Percentiles rank a stretch among this genome's conserved stretches.
Conservation (phyloP, 2,888 invertebrate genomes). For the Melipona bicolor region DNA sequence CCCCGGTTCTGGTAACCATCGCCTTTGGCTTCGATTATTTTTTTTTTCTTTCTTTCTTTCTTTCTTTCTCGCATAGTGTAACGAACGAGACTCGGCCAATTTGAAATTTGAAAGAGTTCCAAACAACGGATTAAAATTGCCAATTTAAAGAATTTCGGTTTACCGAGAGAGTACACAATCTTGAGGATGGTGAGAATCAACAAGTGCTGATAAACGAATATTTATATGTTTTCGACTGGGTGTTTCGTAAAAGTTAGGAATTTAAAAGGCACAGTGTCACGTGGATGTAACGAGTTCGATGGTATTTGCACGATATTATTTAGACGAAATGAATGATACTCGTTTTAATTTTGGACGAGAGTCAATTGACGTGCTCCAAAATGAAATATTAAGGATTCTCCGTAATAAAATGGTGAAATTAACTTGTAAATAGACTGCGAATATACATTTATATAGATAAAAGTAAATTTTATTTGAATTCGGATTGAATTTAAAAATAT, state of each 20-base stretch:
- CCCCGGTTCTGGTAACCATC: not conserved
- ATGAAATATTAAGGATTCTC: not conserved
- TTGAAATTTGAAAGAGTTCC: not conserved
- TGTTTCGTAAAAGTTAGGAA: not conserved
- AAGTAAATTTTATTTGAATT: constrained; percentile 1
- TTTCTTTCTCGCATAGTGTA: not conserved
- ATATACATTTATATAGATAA: not conserved
- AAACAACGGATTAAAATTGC: not conserved
- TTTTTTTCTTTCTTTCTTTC: not conserved
- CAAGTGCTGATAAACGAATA: not conserved
- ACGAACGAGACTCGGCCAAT: not conserved
- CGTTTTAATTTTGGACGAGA: no score
- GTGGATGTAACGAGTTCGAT: not conserved
- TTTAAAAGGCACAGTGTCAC: no score
- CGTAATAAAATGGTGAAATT: not conserved
- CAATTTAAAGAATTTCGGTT: not conserved
- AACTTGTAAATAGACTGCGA: no score
- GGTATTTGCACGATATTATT: not conserved
- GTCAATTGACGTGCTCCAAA: not conserved
- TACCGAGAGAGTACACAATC: not conserved
- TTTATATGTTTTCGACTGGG: not conserved
- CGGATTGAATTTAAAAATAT: not conserved
- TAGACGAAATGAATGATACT: not conserved
- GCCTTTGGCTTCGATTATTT: not conserved
- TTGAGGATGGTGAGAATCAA: not conserved